Evolutionary conservation across 1,140 invertebrate genomes (phyloP).

Genomic region (Argopecten irradians): DNA sequence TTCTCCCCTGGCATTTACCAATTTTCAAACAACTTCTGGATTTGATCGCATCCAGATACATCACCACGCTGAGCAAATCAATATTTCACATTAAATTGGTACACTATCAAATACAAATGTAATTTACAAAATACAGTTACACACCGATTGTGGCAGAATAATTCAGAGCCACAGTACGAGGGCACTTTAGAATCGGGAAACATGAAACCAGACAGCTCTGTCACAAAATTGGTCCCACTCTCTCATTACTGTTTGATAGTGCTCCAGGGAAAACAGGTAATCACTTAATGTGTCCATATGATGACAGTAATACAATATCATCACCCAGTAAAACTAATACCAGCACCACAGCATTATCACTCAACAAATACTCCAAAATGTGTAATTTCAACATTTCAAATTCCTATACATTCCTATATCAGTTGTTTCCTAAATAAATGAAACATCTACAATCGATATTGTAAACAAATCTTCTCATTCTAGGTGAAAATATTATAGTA

Average conservation of each 20-base stretch:
- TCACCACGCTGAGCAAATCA: neutral
- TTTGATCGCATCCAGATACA: neutral
- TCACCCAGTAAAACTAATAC: neutral
- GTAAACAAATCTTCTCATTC: no score
- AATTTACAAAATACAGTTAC: constrained; percentile 23
- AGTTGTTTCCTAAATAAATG: no score
- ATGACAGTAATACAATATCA: neutral
- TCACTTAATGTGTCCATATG: neutral
- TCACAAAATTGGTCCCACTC: neutral
- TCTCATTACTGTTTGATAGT: neutral
- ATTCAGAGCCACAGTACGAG: neutral
- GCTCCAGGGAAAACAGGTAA: neutral
- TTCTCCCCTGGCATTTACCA: constrained; percentile 12
- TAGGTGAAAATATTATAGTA: no score
- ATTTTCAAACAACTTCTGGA: neutral
- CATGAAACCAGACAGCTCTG: neutral
- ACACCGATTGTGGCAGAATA: neutral
- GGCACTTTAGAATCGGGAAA: neutral
- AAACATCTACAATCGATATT: no score
- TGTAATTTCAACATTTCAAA: neutral
- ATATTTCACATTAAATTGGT: neutral
- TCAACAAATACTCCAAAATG: neutral
- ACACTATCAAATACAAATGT: neutral
- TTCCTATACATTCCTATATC: neutral
- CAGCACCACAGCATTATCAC: neutral